Percentiles rank a stretch among this genome's conserved stretches.
Evolutionary conservation across 2,888 invertebrate species (phyloP).

Genomic region (Podabrus alpinus): DNA sequence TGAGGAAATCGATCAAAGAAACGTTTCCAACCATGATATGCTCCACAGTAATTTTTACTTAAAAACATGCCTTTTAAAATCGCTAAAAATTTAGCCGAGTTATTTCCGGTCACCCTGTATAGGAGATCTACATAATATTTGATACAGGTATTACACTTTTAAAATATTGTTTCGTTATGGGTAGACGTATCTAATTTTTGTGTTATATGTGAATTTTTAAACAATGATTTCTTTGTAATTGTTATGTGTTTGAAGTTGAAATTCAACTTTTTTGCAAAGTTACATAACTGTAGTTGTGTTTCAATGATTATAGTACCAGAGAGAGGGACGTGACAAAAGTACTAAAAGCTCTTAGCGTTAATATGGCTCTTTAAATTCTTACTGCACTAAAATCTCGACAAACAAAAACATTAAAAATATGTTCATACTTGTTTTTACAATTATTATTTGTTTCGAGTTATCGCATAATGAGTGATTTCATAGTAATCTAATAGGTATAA

Average conservation of each 20-base stretch:
- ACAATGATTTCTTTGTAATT: background rate
- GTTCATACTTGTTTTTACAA: background rate
- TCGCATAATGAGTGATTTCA: background rate
- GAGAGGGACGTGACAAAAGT: conserved; percentile 6
- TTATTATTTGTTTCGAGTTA: background rate
- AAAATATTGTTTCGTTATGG: too few relatives aligned
- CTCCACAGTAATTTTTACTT: too few relatives aligned
- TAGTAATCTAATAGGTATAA: background rate
- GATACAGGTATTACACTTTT: too few relatives aligned
- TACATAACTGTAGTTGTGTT: background rate
- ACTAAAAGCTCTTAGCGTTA: conserved; percentile 18
- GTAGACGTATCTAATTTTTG: too few relatives aligned
- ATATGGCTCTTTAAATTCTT: conserved; percentile 13
- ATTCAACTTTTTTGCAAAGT: background rate
- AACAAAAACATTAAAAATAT: conserved; percentile 17
- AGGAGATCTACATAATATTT: too few relatives aligned
- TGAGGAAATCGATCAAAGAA: too few relatives aligned
- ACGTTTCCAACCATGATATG: too few relatives aligned
- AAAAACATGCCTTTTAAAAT: too few relatives aligned
- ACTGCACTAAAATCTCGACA: conserved; percentile 21
- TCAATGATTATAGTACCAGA: conserved; percentile 2
- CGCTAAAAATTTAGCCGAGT: too few relatives aligned
- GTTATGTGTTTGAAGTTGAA: background rate
- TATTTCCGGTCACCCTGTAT: too few relatives aligned
- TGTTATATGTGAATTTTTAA: background rate